Percentiles rank a stretch among this genome's conserved stretches.
These are phyloP conservation scores for Conus betulinus DNA, from an alignment of 1,140 invertebrate species.

Conservation along the genomic window DNA sequence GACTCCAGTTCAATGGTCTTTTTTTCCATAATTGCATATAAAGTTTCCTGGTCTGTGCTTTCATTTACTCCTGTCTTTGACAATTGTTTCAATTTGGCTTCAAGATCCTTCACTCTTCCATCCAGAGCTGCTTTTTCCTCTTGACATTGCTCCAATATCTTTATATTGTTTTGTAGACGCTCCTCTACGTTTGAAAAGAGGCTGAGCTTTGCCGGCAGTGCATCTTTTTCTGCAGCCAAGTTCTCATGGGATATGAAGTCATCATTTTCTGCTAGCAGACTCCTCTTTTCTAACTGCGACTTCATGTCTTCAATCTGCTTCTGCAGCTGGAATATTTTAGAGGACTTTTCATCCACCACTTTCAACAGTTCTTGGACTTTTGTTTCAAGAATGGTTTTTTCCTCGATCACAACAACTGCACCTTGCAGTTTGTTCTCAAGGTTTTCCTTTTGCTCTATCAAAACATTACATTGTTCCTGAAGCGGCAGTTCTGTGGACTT, in stretches of 20 bases:
- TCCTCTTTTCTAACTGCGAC: neutral
- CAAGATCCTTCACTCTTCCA: neutral
- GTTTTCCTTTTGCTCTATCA: neutral
- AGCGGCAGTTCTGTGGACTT: neutral
- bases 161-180: constrained; percentile 8
- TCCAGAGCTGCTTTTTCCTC: constrained; percentile 15
- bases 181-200: neutral
- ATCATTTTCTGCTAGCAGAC: neutral
- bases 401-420: constrained; percentile 14
- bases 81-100: neutral
- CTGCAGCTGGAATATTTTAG: neutral
- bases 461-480: neutral
- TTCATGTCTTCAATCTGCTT: neutral
- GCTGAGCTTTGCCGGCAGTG: neutral
- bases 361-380: constrained; percentile 24
- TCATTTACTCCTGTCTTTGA: neutral
- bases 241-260: neutral
- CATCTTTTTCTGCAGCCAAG: neutral
- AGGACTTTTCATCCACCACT: constrained; percentile 10
- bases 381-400: constrained; percentile 19
- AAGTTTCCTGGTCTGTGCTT: neutral
- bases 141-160: neutral
- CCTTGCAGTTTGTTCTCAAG: constrained; percentile 18
- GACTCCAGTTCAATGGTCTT: neutral
- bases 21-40: neutral